Evolutionary conservation across 2,113 vertebrate species (phyloP), one percentile per base, ranked within the genome.

Genomic region (Camelus dromedarius): DNA sequence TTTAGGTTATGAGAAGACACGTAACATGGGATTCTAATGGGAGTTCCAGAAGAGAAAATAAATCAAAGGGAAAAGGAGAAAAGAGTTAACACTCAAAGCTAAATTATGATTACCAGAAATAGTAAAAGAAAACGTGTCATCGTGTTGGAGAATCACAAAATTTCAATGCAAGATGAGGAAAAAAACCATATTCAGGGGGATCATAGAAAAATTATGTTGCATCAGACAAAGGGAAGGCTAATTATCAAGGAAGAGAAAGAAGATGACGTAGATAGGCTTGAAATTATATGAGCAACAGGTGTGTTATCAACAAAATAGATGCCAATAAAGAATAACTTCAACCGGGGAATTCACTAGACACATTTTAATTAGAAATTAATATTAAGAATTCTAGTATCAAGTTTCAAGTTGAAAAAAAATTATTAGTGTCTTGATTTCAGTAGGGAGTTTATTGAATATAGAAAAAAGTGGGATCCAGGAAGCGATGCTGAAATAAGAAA

Each of bases 241-340:
- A 26, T 52, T 77, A 85, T 26, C 38, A 75, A 75, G 8, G 73
- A 38, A 85, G n/a, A 82, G 35, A 85, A 96, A 75, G 4, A 96
- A 76, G 5, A 42, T 73, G 69, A 75, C 1, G 2, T 62, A 56
- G 20, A 60, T 46, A 28, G 5, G 42, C 2, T 69, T 81, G 72
- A 72, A 62, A 62, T 67, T 60, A 46, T 22, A n/a, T 10, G 38
- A 14, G 3, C 28, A 56, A 11, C 24, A 72, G 35, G 9, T 86
- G 1, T 67, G 52, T 54, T 54, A 85, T 48, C 30, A 93, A 62
- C 10, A 75, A 81, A 75, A 12, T 69, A 48, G n/a, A 81, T 62
- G 14, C 10, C 58, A 56, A 75, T 69, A 93, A 62, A 19, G 2
- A 60, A 38, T 38, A 62, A 28, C 4, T 86, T 52, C 30, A 54